These are phyloP conservation scores for Eilema sororculum DNA, from an alignment of 2,888 invertebrate genomes.

Conservation along the genomic window DNA sequence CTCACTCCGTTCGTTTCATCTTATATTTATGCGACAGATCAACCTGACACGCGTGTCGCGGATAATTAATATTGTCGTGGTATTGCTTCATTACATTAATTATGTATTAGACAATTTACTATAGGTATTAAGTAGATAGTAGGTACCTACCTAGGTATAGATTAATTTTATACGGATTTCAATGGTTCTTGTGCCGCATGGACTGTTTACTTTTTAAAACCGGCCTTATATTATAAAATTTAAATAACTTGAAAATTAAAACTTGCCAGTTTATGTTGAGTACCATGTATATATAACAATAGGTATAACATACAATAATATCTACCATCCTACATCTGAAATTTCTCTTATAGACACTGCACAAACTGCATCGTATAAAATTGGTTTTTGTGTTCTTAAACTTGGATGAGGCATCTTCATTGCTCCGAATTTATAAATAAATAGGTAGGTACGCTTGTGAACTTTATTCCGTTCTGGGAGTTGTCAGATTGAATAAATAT, in stretches of 20 bases:
- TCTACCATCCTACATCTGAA: background rate
- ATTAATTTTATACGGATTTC: too few species aligned
- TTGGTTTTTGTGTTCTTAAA: slow-evolving; percentile 38
- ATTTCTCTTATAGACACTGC: too few species aligned
- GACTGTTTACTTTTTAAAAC: too few species aligned
- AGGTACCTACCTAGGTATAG: background rate
- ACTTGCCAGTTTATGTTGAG: too few species aligned
- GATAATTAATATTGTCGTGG: background rate
- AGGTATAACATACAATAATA: too few species aligned
- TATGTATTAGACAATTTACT: background rate
- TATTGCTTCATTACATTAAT: background rate
- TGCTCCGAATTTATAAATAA: slow-evolving; percentile 40
- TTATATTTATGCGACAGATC: slow-evolving; percentile 15
- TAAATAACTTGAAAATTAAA: too few species aligned
- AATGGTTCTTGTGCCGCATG: too few species aligned
- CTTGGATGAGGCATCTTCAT: slow-evolving; percentile 39
- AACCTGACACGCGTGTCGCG: background rate
- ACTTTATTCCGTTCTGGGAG: slow-evolving; percentile 55
- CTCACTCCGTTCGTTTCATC: slow-evolving; percentile 15
- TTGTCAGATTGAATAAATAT: slow-evolving; percentile 22
- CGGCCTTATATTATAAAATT: too few species aligned
- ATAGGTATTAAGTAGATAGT: background rate
- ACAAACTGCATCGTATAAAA: slow-evolving; percentile 23
- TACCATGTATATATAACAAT: too few species aligned
- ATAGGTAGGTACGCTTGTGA: slow-evolving; percentile 44